A percentile compares a stretch with the other conserved stretches of the same genome.
These are phyloP conservation scores for Stomatorhinus ivindoensis DNA, from an alignment of 2,113 vertebrate genomes.

Conservation along the genomic window DNA sequence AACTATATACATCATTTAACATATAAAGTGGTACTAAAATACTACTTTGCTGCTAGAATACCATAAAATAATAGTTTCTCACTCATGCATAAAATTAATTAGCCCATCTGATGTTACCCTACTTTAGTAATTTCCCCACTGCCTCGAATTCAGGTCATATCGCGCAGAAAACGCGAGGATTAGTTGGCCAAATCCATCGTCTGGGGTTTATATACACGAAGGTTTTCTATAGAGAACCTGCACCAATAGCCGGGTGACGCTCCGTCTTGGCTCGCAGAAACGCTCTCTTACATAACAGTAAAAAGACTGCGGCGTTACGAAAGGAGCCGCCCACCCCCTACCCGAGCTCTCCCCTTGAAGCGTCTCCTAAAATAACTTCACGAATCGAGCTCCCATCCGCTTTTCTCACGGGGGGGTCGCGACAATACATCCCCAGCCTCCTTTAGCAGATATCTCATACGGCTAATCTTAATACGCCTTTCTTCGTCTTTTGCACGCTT, in stretches of 20 bases:
- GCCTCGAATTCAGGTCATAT: background rate
- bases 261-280: background rate
- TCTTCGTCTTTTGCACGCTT: background rate
- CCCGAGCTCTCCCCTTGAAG: background rate
- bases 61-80: background rate
- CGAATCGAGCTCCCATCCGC: background rate
- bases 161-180: background rate
- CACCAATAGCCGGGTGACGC: background rate
- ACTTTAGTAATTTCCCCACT: background rate
- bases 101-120: background rate
- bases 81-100: background rate
- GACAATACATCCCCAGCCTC: background rate
- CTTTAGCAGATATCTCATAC: background rate
- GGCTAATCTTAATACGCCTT: background rate
- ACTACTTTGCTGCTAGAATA: background rate
- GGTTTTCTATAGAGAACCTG: background rate
- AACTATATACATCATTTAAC: background rate
- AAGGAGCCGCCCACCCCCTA: background rate
- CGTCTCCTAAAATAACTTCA: background rate
- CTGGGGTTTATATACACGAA: background rate
- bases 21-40: background rate
- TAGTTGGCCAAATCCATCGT: background rate
- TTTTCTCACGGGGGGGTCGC: background rate
- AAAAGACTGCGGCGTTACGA: background rate
- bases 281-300: background rate